These are phyloP conservation scores for Philereme vetulata DNA, from an alignment of 2,888 invertebrate species.

Conservation along the genomic window DNA sequence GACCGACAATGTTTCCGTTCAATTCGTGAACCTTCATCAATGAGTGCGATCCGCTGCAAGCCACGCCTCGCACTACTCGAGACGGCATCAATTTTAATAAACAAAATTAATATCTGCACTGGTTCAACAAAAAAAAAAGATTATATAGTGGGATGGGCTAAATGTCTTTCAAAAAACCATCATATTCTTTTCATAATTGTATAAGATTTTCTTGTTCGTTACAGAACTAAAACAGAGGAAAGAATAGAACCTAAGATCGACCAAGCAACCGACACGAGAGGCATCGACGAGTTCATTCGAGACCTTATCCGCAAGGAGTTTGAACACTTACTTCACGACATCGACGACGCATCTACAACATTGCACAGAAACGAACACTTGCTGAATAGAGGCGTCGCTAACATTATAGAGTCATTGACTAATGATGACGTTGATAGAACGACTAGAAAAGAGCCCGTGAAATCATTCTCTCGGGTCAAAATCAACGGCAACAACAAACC, in stretches of 20 bases:
- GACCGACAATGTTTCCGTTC: no score
- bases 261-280: slow-evolving; percentile 70
- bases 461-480: slow-evolving; percentile 71
- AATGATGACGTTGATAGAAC: slow-evolving; percentile 45
- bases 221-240: slow-evolving; percentile 44
- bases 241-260: slow-evolving; percentile 56
- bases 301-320: slow-evolving; percentile 73
- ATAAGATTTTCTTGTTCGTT: slow-evolving; percentile 21
- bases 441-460: slow-evolving; percentile 51
- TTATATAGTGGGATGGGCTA: no score
- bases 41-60: no score
- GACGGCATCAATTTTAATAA: no score
- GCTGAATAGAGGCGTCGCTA: slow-evolving; percentile 65
- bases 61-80: no score
- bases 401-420: slow-evolving; percentile 64
- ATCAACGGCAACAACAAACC: slow-evolving; percentile 78
- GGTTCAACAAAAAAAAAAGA: no score
- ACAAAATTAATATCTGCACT: no score
- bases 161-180: no score
- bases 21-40: no score
- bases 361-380: slow-evolving; percentile 57
- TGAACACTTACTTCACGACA: slow-evolving; percentile 63
- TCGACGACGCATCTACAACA: slow-evolving; percentile 53
- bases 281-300: slow-evolving; percentile 73
- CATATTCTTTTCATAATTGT: no score